phyloP scores from a whole-genome alignment of 1,140 invertebrate genomes.

The Ips typographus region DNA sequence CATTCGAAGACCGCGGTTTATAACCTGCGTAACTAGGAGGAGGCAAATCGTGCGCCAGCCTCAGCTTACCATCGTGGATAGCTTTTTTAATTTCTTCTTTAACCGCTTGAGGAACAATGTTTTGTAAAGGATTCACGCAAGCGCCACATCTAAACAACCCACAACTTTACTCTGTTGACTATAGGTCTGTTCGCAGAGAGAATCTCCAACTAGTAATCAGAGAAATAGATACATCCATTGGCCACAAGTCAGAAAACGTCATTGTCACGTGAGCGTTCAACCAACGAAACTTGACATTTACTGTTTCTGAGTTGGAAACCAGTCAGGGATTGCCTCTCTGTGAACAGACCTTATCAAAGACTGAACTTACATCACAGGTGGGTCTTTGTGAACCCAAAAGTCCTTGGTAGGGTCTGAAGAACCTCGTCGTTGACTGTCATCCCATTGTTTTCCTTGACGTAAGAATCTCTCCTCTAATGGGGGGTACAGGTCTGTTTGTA shows the following conservation, averaged over 20 bases:
- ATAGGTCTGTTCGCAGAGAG: not conserved
- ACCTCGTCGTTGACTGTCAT: constrained; percentile 49
- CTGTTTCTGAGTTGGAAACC: too few species aligned
- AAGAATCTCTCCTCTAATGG: constrained; percentile 34
- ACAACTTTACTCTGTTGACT: not conserved
- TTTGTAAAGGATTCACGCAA: constrained; percentile 39
- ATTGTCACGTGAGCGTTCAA: too few species aligned
- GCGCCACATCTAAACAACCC: constrained; percentile 38
- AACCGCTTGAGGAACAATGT: constrained; percentile 40
- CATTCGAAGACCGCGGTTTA: constrained; percentile 38
- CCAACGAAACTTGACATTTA: too few species aligned
- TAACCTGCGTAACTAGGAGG: constrained; percentile 44
- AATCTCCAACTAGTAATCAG: too few species aligned
- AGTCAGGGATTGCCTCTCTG: too few species aligned
- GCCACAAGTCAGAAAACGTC: too few species aligned
- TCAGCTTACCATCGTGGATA: constrained; percentile 44
- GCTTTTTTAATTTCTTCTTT: constrained; percentile 45
- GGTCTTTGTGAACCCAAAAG: constrained; percentile 49
- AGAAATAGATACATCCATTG: too few species aligned
- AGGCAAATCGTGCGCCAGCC: constrained; percentile 45
- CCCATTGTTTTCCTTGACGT: constrained; percentile 48
- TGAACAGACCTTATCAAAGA: not conserved
- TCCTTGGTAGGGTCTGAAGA: constrained; percentile 49
- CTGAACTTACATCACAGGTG: constrained; percentile 35
- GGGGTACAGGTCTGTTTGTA: constrained; percentile 34